Evolutionary conservation across 2,113 vertebrate species (phyloP), one percentile per base, ranked within the genome.

Genomic region (Protomyctophum bolini): DNA sequence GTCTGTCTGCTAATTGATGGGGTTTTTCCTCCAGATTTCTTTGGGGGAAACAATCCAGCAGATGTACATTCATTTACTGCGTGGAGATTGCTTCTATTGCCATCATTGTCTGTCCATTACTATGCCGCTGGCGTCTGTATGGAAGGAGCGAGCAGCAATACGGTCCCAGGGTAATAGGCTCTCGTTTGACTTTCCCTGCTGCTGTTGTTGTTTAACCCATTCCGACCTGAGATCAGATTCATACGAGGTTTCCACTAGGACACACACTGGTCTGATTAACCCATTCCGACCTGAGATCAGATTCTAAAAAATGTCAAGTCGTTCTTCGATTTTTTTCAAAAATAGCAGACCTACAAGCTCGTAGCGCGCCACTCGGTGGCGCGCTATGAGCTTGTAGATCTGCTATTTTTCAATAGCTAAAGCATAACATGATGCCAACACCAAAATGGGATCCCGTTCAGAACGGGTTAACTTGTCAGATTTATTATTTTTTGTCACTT

Each of bases 41-140:
- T 83, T 77, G 62, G 79, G 82, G 88, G 73, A 89, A 90, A 89
- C 83, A 85, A 87, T 87, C 79, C 76, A 82, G 75, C 83, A 87
- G 82, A 79, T 91, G 85, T 88, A 90, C 80, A 86, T 88, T 86
- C 76, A 86, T 83, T 80, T 85, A 74, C 68, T 69, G 80, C 83
- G 83, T 85, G 84, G 78, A 85, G 84, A 90, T 87, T 86, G 85
- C 75, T 79, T 85, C 80, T 67, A 80, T 72, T 77, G 71, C 73
- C 49, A 68, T 83, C 84, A 83, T 80, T 86, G 87, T 84, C 84
- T 80, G 67, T 76, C 79, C 68, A 82, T 84, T 86, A 86, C 70
- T 52, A 65, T 75, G 76, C 55, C 59, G 72, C 60, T 11, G 9
- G 70, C 77, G n/a, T n/a, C n/a, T n/a, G n/a, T n/a, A n/a, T n/a